Base-by-base conservation (phyloP, 1,140 invertebrate species). In the Drosophila tsacasi region DNA sequence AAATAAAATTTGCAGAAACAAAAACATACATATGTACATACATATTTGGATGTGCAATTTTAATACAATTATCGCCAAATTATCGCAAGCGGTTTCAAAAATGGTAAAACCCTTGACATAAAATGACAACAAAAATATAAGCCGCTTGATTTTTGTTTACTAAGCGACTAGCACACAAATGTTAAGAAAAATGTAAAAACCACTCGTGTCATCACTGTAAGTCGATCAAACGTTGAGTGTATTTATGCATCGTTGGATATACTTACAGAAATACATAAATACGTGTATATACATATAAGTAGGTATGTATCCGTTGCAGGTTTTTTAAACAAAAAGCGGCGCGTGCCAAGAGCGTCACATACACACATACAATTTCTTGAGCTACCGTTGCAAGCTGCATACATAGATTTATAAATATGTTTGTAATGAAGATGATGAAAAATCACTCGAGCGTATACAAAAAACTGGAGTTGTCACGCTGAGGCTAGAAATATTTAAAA, bases 351-450 rank as follows among this genome's bases (percentile, higher is more conserved):
- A 55, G 32, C 19, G 19, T 10, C 15, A 13, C 32, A 35, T 32
- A 21, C 19, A 55, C 23, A 54, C 0, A 32, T 21, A 2, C 5
- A 12, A 23, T 37, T 55, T 37, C 4, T 37, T 55, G 32, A 55
- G 52, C 52, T 55, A 55, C 52, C 52, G 32, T 55, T 55, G 52
- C 19, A 37, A 35, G 21, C 50, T 13, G 50, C 50, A 54, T 54
- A 21, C 12, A 21, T 40, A n/a, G 5, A 3, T 7, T 17, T 7
- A 40, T 17, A 39, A 7, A 39, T 15, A 15, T 15, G 9, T 19
- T 30, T 50, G 17, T 19, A 52, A 32, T 30, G 27, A n/a, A 52
- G 10, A 52, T 19, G n/a, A 54, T 35, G n/a, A 19, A 35, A 54
- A 54, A 54, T 54, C 13, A 54, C 19, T 54, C 52, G 21, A 35